Evolutionary conservation across 2,113 vertebrate genomes (phyloP).

Genomic region (Epinephelus cyanopodus): DNA sequence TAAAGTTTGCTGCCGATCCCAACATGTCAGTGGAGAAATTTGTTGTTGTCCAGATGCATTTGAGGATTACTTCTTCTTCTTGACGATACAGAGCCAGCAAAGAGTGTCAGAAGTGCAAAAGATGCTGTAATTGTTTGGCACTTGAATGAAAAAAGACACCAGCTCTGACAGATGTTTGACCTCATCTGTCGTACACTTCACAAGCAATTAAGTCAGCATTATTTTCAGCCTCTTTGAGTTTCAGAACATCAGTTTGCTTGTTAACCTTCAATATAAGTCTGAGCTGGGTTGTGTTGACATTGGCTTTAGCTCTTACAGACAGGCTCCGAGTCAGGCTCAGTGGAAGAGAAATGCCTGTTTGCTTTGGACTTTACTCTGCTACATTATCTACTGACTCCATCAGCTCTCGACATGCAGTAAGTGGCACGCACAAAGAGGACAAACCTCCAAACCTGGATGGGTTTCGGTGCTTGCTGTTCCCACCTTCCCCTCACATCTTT

Average conservation of each 20-base stretch:
- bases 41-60: neutral
- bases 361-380: slow-evolving; percentile 40
- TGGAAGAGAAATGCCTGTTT: slow-evolving; percentile 39
- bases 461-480: slow-evolving; percentile 3
- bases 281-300: slow-evolving; percentile 52
- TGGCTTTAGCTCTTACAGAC: slow-evolving; percentile 29
- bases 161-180: neutral
- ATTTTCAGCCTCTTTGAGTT: slow-evolving; percentile 19
- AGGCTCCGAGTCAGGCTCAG: slow-evolving; percentile 22
- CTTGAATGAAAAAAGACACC: neutral
- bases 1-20: neutral
- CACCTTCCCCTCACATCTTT: slow-evolving; percentile 18
- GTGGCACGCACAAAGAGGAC: slow-evolving; percentile 3
- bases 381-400: slow-evolving; percentile 31
- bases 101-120: neutral
- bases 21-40: neutral
- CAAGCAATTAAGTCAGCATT: slow-evolving; percentile 22
- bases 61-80: neutral
- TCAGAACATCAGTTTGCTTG: slow-evolving; percentile 15
- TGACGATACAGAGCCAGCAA: neutral
- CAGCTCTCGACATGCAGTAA: slow-evolving; percentile 1
- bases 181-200: neutral
- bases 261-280: slow-evolving; percentile 50
- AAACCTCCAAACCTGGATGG: neutral
- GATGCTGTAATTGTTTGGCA: neutral